phyloP scores from a whole-genome alignment of 2,888 invertebrate genomes.

The Morpho deidamia region DNA sequence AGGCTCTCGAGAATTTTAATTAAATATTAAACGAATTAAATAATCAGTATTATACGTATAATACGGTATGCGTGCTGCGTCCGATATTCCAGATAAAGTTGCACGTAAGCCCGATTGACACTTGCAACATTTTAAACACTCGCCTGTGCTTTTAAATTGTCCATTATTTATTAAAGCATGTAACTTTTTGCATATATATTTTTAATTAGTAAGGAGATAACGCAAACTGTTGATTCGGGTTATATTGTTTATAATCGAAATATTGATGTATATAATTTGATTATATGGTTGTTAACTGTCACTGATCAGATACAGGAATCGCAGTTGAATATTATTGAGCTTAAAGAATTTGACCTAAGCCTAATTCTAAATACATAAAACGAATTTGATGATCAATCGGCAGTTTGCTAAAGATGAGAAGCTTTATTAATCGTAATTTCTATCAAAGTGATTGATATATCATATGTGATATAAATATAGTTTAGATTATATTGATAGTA shows the following conservation, averaged over 20 bases:
- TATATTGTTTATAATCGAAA: slow-evolving; percentile 6
- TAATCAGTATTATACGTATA: slow-evolving; percentile 77
- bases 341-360: no score
- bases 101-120: slow-evolving; percentile 52
- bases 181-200: slow-evolving; percentile 37
- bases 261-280: no score
- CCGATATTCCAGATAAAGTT: slow-evolving; percentile 57
- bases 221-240: slow-evolving; percentile 42
- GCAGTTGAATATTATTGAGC: no score
- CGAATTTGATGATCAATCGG: slow-evolving; percentile 39
- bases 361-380: no score
- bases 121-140: slow-evolving; percentile 42
- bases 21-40: slow-evolving; percentile 78
- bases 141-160: slow-evolving; percentile 36
- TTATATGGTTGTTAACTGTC: no score
- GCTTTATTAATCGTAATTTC: slow-evolving; percentile 54
- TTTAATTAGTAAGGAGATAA: slow-evolving; percentile 37
- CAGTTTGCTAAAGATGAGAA: slow-evolving; percentile 49
- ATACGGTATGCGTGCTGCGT: slow-evolving; percentile 69
- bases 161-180: slow-evolving; percentile 38
- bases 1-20: slow-evolving; percentile 75
- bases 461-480: slow-evolving; percentile 73
- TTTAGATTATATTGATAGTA: slow-evolving; percentile 44
- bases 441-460: slow-evolving; percentile 67
- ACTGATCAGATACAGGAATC: no score